phyloP scores from a whole-genome alignment of 2,888 invertebrate species.

The Teleogryllus oceanicus region DNA sequence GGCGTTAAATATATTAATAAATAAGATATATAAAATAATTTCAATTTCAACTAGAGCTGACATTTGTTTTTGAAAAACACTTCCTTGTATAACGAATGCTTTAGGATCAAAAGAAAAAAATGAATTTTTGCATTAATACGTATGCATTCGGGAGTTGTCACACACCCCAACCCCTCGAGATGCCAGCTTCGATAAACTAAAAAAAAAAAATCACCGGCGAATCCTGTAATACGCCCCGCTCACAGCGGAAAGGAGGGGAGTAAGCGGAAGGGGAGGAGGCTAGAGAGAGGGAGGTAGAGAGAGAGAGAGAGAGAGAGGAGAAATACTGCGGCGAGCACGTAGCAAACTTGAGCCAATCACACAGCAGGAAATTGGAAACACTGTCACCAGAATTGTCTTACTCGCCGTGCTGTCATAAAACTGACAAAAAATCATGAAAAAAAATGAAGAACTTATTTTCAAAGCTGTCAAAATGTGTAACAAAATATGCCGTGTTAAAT shows the following conservation, averaged over 20 bases:
- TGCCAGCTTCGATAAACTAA: no score
- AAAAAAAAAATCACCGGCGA: not conserved
- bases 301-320: constrained; percentile 21
- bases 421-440: constrained; percentile 20
- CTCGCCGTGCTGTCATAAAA: constrained; percentile 26
- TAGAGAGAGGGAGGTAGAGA: not conserved
- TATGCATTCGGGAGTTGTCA: no score
- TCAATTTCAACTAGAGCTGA: no score
- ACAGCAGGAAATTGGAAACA: constrained; percentile 34
- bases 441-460: constrained; percentile 18
- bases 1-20: no score
- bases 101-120: no score
- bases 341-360: constrained; percentile 32
- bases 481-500: constrained; percentile 8
- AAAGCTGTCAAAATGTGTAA: constrained; percentile 10
- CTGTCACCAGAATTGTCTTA: constrained; percentile 34
- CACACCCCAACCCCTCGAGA: no score
- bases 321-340: not conserved
- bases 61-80: no score
- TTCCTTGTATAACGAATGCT: no score
- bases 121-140: no score
- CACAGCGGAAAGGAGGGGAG: constrained; percentile 18
- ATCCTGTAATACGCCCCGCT: not conserved
- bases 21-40: no score
- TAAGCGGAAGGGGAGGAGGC: constrained; percentile 20